These are phyloP conservation scores for Parnassius glacialis DNA, from an alignment of 2,888 invertebrate genomes.

Conservation along the genomic window DNA sequence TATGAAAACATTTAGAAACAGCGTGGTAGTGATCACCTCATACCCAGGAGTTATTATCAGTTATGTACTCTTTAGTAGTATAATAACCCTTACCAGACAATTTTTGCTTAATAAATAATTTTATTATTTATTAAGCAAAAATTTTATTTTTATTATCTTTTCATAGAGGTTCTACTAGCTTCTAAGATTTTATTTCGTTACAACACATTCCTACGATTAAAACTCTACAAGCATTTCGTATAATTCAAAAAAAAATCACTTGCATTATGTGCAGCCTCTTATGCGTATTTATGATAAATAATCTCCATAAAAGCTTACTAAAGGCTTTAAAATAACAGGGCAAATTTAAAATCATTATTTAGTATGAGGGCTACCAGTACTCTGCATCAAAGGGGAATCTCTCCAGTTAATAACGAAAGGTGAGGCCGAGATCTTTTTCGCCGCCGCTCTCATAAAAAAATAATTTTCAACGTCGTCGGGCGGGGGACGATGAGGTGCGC, in stretches of 20 bases:
- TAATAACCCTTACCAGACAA: too few species aligned
- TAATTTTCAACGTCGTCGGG: conserved; percentile 49
- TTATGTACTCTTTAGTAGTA: too few species aligned
- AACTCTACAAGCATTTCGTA: background rate
- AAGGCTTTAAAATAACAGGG: conserved; percentile 51
- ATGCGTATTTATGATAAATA: conserved; percentile 25
- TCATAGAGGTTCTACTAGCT: too few species aligned
- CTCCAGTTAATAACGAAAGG: conserved; percentile 74
- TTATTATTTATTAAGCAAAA: too few species aligned
- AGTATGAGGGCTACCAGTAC: conserved; percentile 47
- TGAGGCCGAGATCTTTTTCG: conserved; percentile 67
- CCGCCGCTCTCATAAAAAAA: conserved; percentile 60
- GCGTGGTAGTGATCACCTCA: too few species aligned
- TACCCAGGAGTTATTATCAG: too few species aligned
- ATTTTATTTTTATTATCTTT: too few species aligned
- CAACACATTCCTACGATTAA: background rate
- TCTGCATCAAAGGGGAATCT: conserved; percentile 66
- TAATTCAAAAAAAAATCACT: background rate
- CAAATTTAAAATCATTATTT: conserved; percentile 71
- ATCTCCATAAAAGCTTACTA: conserved; percentile 40
- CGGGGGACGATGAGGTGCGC: conserved; percentile 35
- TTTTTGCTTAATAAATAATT: too few species aligned
- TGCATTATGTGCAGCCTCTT: conserved; percentile 7
- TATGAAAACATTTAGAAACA: too few species aligned
- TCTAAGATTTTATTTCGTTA: too few species aligned